Base-by-base conservation (phyloP, 2,888 invertebrate species). In the Plebejus argus region DNA sequence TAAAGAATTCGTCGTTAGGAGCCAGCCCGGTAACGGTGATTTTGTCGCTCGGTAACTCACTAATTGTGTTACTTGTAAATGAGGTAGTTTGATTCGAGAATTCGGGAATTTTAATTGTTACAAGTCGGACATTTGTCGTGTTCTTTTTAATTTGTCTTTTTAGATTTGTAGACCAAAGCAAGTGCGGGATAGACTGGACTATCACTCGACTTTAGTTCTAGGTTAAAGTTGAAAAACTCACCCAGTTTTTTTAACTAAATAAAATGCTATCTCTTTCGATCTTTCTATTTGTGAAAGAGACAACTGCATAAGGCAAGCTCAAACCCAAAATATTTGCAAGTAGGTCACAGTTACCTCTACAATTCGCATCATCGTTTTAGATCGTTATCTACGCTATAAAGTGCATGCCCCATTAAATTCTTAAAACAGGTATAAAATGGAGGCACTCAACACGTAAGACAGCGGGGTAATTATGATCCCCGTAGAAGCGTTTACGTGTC, bases 1-100 rank as follows among this genome's bases (percentile, higher is more conserved):
- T 94, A 94, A 94, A 92, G 93, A 92, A 93, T 91, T 89, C 90
- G 89, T 91, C 91, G 91, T 92, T 92, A 91, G 87, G 82, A 84
- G 86, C 91, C 90, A 90, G 4, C 20, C 23, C 61, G 61, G 61
- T 61, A 12, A 23, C 61, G 12, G 20, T 20, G 58, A 90, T 89
- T 66, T 28, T 6, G 66, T 66, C 87, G 87, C 87, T 86, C 82
- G 79, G 79, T 82, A 89, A 91, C 88, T 91, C 89, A 81, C 88
- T 88, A 86, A 91, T 89, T 53, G 23, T 23, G 53, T 74, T 23
- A 39, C 45, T 72, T 28, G 66, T 66, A 66, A 74, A 74, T 53
- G 74, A 49, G 23, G 20, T 45, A 33, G 49, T 92, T 89, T 90
- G 91, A 90, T 92, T 90, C 88, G n/a, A 70, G 70, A 45, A 20